Evolutionary conservation across 92 coral and sea anemone genomes (phyloP), one percentile per base, ranked within the genome.

Genomic region (Micromussa lordhowensis): DNA sequence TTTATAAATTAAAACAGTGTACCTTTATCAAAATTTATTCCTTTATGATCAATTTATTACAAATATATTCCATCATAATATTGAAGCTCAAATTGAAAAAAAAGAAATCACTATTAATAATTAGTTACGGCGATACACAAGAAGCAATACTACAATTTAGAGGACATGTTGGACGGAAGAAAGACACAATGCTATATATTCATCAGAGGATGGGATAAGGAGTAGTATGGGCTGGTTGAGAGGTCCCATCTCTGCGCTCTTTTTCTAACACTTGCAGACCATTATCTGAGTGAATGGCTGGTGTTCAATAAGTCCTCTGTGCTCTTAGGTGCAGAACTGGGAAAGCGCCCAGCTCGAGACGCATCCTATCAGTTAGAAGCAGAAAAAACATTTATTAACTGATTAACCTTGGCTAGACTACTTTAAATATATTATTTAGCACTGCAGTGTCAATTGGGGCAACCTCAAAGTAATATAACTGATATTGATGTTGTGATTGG

Each of bases 241-340:
- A 75, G 29, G 81, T 69, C 5, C 19, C 78, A 8, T 44, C 10
- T 28, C 96, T 89, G 68, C 98, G 85, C 61, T 95, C 93, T 91
- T 88, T 93, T 69, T 95, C 94, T 75, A 95, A 63, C 29, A 95
- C 91, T 75, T 95, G 98, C 24, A 95, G 85, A 26, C 96, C 96
- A 80, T 95, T n/a, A 95, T 84, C 94, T 85, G 63, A 95, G 85
- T 4, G 93, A 86, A 32, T 88, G 88, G 71, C 98, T 95, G 82
- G 94, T 91, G 84, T 95, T 92, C 70, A 95, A 66, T 75, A 95
- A 75, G 31, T 95, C 96, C 72, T 90, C 75, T 36, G 98, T 95
- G 66, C 68, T 89, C 24, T 85, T 51, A 22, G 83, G 51, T 32
- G 51, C 77, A 35, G 68, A 9, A 48, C 77, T 48, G 0, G 95